Conservation (phyloP, 2,888 invertebrate species). For the Cancer borealis region DNA sequence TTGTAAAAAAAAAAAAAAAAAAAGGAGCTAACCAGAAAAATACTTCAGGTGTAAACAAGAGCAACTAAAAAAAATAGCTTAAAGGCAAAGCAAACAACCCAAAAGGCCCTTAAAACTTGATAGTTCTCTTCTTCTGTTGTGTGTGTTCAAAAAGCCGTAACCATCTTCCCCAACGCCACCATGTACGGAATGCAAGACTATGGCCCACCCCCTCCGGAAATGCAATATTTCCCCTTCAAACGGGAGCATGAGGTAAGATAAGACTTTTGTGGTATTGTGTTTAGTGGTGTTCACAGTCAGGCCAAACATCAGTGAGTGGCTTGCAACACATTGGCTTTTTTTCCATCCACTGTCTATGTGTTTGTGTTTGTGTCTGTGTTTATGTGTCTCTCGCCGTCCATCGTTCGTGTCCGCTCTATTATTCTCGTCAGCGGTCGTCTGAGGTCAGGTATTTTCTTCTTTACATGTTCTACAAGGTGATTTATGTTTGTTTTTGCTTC, state of each 20-base stretch:
- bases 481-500: not conserved
- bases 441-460: not conserved
- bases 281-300: slow-evolving; percentile 46
- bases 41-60: slow-evolving; percentile 1
- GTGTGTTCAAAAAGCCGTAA: slow-evolving; percentile 35
- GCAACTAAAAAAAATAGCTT: not conserved
- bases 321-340: not conserved
- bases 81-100: slow-evolving; percentile 26
- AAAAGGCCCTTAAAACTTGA: slow-evolving; percentile 35
- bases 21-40: not conserved
- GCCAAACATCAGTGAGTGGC: not conserved
- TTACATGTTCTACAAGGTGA: not conserved
- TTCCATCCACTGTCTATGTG: slow-evolving; percentile 22
- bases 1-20: not conserved
- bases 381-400: slow-evolving; percentile 34
- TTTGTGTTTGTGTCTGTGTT: slow-evolving; percentile 38
- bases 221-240: slow-evolving; percentile 74
- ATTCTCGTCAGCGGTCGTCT: not conserved
- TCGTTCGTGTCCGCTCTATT: not conserved
- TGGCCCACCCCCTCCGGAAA: slow-evolving; percentile 69
- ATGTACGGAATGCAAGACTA: slow-evolving; percentile 77
- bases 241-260: slow-evolving; percentile 76
- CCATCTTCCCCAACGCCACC: slow-evolving; percentile 55
- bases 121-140: not conserved
- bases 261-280: slow-evolving; percentile 49